phyloP scores from a whole-genome alignment of 2,113 vertebrate genomes.

The Lepus americanus region DNA sequence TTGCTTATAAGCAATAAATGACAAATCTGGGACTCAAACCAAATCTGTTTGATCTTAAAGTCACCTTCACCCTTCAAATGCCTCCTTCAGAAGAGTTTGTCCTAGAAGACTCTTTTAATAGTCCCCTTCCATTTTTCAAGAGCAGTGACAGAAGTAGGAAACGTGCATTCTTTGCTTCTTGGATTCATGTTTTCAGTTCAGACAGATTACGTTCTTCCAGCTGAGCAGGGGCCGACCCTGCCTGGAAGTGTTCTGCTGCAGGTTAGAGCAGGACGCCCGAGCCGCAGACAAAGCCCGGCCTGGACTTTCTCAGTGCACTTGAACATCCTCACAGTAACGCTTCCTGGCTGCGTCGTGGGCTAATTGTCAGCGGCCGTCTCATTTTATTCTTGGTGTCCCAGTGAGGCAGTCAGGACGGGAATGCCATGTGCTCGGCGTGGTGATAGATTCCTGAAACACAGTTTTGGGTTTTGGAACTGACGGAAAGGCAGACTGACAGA shows the following conservation, averaged over 20 bases:
- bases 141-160: conserved; percentile 13
- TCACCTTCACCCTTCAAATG: background rate
- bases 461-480: conserved; percentile 16
- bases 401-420: background rate
- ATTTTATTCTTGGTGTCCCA: background rate
- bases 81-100: conserved; percentile 7
- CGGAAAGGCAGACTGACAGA: no score
- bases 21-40: background rate
- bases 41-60: background rate
- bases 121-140: conserved; percentile 14
- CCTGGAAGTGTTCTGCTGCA: conserved; percentile 39
- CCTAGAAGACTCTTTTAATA: background rate
- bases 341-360: background rate
- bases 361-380: background rate
- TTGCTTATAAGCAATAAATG: background rate
- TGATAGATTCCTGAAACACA: background rate
- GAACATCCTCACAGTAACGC: background rate
- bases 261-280: conserved; percentile 49
- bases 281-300: background rate
- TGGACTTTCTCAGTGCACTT: conserved; percentile 47
- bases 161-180: background rate
- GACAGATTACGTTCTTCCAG: conserved; percentile 37
- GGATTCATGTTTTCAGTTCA: background rate
- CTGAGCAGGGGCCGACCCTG: background rate
- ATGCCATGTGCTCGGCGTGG: background rate